Percentiles rank a stretch among this genome's conserved stretches.
Evolutionary conservation across 2,797 vertebrate genomes (phyloP).

Genomic region (Gouania willdenowi): DNA sequence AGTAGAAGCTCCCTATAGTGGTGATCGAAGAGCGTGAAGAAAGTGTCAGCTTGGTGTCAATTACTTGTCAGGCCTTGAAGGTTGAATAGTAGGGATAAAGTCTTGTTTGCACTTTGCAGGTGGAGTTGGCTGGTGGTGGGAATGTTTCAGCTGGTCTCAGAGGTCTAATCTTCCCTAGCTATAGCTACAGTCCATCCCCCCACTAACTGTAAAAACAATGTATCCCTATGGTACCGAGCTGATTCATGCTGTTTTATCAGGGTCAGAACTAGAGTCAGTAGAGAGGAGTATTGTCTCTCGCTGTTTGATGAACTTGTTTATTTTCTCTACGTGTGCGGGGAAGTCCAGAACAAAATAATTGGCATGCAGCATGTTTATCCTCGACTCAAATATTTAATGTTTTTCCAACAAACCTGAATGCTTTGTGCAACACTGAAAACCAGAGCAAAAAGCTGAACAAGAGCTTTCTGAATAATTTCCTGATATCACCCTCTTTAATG

Average conservation of each 20-base stretch:
- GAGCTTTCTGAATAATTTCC: slow-evolving; percentile 64
- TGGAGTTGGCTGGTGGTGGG: slow-evolving; percentile 36
- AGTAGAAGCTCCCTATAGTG: background rate
- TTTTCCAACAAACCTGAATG: slow-evolving; percentile 34
- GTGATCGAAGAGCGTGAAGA: slow-evolving; percentile 27
- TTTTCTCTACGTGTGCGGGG: slow-evolving; percentile 36
- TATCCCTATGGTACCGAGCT: slow-evolving; percentile 50
- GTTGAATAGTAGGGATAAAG: slow-evolving; percentile 15
- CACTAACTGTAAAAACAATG: slow-evolving; percentile 54
- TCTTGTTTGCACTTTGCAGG: slow-evolving; percentile 53
- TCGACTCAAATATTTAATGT: slow-evolving; percentile 38
- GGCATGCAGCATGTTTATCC: slow-evolving; percentile 45
- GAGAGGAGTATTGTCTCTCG: slow-evolving; percentile 41
- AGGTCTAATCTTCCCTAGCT: slow-evolving; percentile 44
- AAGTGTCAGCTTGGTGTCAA: slow-evolving; percentile 54
- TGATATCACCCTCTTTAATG: slow-evolving; percentile 65
- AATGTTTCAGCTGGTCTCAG: slow-evolving; percentile 49
- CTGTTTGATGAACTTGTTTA: slow-evolving; percentile 66
- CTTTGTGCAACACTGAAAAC: slow-evolving; percentile 24
- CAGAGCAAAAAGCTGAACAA: slow-evolving; percentile 58
- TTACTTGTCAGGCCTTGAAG: slow-evolving; percentile 5
- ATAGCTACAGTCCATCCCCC: slow-evolving; percentile 44
- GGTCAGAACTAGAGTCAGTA: slow-evolving; percentile 25
- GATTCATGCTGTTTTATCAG: slow-evolving; percentile 56
- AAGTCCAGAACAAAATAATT: slow-evolving; percentile 48